phyloP scores from a whole-genome alignment of 2,113 vertebrate species.

The Polyodon spathula region DNA sequence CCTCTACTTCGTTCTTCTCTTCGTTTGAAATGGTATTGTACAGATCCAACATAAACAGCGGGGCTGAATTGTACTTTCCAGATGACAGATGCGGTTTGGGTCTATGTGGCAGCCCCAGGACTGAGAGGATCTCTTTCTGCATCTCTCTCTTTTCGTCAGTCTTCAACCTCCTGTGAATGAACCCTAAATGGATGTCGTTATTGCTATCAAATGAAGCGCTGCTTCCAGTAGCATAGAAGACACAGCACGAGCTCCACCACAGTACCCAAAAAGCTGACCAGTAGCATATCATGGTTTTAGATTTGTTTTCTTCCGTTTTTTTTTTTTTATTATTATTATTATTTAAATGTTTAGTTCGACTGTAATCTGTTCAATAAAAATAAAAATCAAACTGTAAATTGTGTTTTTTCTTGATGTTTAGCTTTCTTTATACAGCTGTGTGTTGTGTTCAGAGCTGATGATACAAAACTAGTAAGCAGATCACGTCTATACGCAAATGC shows the following conservation, averaged over 20 bases:
- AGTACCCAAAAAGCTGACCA: slow-evolving; percentile 62
- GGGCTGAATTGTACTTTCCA: slow-evolving; percentile 75
- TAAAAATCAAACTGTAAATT: no score
- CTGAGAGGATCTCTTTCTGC: slow-evolving; percentile 91
- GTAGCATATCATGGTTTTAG: slow-evolving; percentile 54
- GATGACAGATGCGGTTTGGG: slow-evolving; percentile 70
- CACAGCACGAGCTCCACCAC: slow-evolving; percentile 64
- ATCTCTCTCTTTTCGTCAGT: slow-evolving; percentile 88
- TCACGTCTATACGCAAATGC: no score
- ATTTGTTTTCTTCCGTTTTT: slow-evolving; percentile 27
- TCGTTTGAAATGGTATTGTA: slow-evolving; percentile 74
- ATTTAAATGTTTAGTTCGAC: no score
- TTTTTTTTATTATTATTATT: no score
- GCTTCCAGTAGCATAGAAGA: slow-evolving; percentile 45
- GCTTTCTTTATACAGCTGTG: no score
- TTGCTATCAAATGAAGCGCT: slow-evolving; percentile 48
- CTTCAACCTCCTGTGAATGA: slow-evolving; percentile 80
- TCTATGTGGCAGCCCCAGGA: slow-evolving; percentile 83
- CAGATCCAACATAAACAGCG: slow-evolving; percentile 91
- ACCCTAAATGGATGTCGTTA: slow-evolving; percentile 56
- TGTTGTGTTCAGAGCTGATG: no score
- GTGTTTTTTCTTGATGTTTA: no score
- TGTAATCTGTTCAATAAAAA: no score
- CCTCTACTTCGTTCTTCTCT: slow-evolving; percentile 51
- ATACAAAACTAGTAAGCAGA: no score